Conservation (phyloP, 2,113 vertebrate species). For the Cariama cristata region DNA sequence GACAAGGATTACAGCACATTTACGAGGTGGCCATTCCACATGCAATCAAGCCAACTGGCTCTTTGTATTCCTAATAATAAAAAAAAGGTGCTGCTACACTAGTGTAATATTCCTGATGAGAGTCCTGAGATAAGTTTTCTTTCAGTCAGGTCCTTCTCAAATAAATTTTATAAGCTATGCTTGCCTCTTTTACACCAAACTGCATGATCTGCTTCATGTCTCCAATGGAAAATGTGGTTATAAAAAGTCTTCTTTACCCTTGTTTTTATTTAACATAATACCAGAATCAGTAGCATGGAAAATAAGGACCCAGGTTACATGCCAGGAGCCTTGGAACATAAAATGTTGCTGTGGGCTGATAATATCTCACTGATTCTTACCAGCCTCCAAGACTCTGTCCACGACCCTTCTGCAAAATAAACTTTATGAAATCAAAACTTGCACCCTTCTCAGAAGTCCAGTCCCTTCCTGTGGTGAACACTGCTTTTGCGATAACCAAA, state of each 20-base stretch:
- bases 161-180: not conserved
- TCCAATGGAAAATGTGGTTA: not conserved
- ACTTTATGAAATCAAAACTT: slow-evolving; percentile 58
- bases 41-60: not conserved
- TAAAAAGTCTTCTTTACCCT: not conserved
- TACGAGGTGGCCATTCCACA: slow-evolving; percentile 26
- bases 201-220: not conserved
- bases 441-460: slow-evolving; percentile 57
- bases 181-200: not conserved
- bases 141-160: slow-evolving; percentile 1
- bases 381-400: slow-evolving; percentile 43
- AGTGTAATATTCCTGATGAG: not conserved
- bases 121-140: slow-evolving; percentile 3
- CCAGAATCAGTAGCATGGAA: slow-evolving; percentile 40
- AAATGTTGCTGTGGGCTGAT: slow-evolving; percentile 25
- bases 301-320: not conserved
- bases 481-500: slow-evolving; percentile 51
- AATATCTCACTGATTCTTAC: slow-evolving; percentile 56
- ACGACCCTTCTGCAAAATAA: slow-evolving; percentile 37
- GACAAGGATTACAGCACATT: slow-evolving; percentile 25
- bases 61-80: not conserved
- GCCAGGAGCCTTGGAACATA: slow-evolving; percentile 37
- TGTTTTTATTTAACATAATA: slow-evolving; percentile 17
- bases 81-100: not conserved
- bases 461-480: slow-evolving; percentile 50